A percentile compares a stretch with the other conserved stretches of the same genome.
These are phyloP conservation scores for Shargacucullia verbasci DNA, from an alignment of 2,888 invertebrate species.

Conservation along the genomic window DNA sequence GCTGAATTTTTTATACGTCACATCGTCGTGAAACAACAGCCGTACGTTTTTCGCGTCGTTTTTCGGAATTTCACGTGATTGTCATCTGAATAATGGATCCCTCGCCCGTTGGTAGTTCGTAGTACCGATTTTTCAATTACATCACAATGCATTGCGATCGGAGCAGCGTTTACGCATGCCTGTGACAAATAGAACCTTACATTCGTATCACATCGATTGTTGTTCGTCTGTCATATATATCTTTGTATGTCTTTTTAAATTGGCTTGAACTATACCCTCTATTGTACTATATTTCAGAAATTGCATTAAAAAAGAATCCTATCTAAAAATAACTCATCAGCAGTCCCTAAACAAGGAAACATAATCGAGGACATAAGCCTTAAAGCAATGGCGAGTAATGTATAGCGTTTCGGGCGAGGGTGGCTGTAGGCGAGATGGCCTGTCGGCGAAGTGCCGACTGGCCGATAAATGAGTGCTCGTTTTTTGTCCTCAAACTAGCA, in stretches of 20 bases:
- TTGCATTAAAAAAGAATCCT: constrained; percentile 6
- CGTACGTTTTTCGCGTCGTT: constrained; percentile 83
- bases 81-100: constrained; percentile 84
- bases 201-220: constrained; percentile 34
- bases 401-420: constrained; percentile 53
- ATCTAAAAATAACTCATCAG: constrained; percentile 49
- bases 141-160: constrained; percentile 72
- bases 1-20: constrained; percentile 81
- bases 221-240: constrained; percentile 16
- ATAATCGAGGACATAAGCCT: constrained; percentile 53
- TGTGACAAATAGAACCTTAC: constrained; percentile 41
- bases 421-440: constrained; percentile 64
- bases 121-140: constrained; percentile 85
- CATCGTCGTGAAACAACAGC: constrained; percentile 82
- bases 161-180: constrained; percentile 50
- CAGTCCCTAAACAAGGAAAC: constrained; percentile 46
- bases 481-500: constrained; percentile 86
- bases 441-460: constrained; percentile 79
- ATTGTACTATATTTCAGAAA: not conserved
- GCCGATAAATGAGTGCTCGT: constrained; percentile 87
- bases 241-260: constrained; percentile 37
- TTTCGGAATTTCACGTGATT: constrained; percentile 85
- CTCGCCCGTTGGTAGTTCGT: constrained; percentile 74
- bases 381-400: constrained; percentile 57
- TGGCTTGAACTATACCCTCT: constrained; percentile 3